Evolutionary conservation across 2,888 invertebrate genomes (phyloP).

Genomic region (Acronicta leporina): DNA sequence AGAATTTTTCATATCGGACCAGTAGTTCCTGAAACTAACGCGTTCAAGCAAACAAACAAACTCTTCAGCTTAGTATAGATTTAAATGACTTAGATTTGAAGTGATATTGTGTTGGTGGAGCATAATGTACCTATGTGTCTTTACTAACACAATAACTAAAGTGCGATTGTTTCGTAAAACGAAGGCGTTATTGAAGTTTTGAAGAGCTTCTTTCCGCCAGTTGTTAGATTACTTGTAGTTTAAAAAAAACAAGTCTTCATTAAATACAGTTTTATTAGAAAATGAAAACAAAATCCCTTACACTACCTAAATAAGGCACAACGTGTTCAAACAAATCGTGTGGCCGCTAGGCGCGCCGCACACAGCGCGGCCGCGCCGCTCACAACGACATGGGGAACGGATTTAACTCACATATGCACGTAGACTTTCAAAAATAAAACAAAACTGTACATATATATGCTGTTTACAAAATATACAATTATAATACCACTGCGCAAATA

Average conservation of each 20-base stretch:
- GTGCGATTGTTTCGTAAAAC: no score
- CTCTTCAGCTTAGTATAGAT: no score
- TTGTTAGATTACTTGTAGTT: background rate
- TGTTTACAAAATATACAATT: constrained; percentile 71
- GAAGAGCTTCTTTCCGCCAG: background rate
- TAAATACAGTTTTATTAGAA: constrained; percentile 87
- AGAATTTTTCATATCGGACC: no score
- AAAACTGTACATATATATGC: constrained; percentile 66
- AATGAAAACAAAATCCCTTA: constrained; percentile 88
- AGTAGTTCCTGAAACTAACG: no score
- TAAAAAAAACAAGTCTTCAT: constrained; percentile 58
- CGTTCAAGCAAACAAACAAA: no score
- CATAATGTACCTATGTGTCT: no score
- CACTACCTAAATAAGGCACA: constrained; percentile 87
- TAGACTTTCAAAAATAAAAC: constrained; percentile 57
- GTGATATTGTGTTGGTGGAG: no score
- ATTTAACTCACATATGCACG: constrained; percentile 59
- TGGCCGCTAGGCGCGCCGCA: constrained; percentile 32
- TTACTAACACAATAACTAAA: no score
- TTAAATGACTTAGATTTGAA: no score
- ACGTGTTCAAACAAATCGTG: constrained; percentile 75
- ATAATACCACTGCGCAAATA: constrained; percentile 47
- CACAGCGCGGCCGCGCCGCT: constrained; percentile 27
- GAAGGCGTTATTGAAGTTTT: no score
- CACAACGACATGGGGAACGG: constrained; percentile 45